phyloP scores from a whole-genome alignment of 2,888 invertebrate genomes.

The Callimorpha dominula region DNA sequence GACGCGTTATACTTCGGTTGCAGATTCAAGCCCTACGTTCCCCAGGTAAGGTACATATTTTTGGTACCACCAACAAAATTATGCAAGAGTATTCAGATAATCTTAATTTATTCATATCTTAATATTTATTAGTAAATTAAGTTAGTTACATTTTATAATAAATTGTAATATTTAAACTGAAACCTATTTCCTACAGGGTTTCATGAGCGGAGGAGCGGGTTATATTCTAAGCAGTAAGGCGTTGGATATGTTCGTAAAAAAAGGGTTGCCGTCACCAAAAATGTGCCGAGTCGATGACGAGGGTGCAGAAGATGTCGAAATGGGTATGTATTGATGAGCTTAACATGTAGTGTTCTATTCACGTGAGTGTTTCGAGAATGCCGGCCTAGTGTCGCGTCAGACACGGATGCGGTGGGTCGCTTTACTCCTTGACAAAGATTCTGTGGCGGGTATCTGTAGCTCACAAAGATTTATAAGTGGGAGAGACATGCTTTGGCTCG shows the following conservation, averaged over 20 bases:
- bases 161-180: too few relatives aligned
- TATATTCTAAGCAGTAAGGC: conserved; percentile 97
- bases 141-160: too few relatives aligned
- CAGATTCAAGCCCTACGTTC: conserved; percentile 94
- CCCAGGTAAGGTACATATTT: conserved; percentile 72
- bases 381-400: too few relatives aligned
- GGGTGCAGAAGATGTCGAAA: conserved; percentile 97
- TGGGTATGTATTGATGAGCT: conserved; percentile 86
- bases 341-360: too few relatives aligned
- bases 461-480: too few relatives aligned
- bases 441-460: too few relatives aligned
- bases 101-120: not conserved
- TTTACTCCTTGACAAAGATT: too few relatives aligned
- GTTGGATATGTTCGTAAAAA: conserved; percentile 91
- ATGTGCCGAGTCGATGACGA: conserved; percentile 89
- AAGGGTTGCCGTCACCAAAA: conserved; percentile 89
- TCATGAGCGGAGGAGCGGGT: conserved; percentile 97
- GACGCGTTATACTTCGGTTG: conserved; percentile 96
- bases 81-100: not conserved
- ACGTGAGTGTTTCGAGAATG: too few relatives aligned
- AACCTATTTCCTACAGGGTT: conserved; percentile 85
- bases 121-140: not conserved
- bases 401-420: too few relatives aligned
- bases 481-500: too few relatives aligned
- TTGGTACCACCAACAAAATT: not conserved